Percentiles rank a stretch among this genome's conserved stretches.
These are phyloP conservation scores for Brachyopa scutellaris DNA, from an alignment of 2,888 invertebrate species.

Conservation along the genomic window DNA sequence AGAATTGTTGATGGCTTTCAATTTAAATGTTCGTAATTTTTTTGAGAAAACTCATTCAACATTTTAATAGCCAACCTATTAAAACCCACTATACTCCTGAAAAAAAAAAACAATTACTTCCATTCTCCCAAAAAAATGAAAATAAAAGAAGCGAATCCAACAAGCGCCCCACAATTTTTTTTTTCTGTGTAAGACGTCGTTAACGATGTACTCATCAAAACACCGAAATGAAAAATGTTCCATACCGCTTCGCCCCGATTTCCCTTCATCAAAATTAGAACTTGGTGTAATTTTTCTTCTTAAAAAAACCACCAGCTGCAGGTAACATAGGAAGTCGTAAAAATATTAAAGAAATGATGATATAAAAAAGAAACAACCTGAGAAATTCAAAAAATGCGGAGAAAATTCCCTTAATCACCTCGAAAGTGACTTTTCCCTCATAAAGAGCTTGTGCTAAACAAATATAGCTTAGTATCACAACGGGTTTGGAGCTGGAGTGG, in stretches of 20 bases:
- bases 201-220: neutral
- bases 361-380: neutral
- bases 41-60: conserved; percentile 12
- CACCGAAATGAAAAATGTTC: conserved; percentile 1
- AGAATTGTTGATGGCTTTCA: neutral
- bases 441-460: conserved; percentile 8
- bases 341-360: conserved; percentile 7
- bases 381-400: conserved; percentile 9
- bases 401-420: conserved; percentile 35
- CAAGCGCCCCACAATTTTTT: neutral
- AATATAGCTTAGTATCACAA: neutral
- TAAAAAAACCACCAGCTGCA: conserved; percentile 20
- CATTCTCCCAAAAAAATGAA: neutral
- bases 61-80: conserved; percentile 41
- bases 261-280: neutral
- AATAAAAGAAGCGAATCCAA: neutral
- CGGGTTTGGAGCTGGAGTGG: conserved; percentile 36
- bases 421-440: neutral
- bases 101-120: conserved; percentile 35
- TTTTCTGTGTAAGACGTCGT: neutral
- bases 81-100: conserved; percentile 32
- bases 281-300: conserved; percentile 5
- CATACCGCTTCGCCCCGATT: neutral
- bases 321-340: conserved; percentile 23
- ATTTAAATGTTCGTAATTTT: conserved; percentile 11